Evolutionary conservation across 2,888 invertebrate genomes (phyloP).

Genomic region (Lasioglossum villosulum): DNA sequence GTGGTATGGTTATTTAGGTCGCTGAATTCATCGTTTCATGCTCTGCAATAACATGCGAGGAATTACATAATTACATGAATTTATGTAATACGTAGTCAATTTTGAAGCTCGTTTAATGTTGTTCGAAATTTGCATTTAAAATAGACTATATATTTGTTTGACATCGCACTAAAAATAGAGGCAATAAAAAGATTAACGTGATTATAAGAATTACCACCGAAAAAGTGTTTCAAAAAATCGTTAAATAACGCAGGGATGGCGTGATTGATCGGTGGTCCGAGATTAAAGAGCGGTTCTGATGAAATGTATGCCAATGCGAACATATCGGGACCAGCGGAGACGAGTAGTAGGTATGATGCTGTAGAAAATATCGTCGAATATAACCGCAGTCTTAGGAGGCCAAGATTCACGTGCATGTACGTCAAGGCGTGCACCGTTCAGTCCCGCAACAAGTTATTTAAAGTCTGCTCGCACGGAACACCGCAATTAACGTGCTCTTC

Average conservation of each 20-base stretch:
- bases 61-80: no score
- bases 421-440: slow-evolving; percentile 34
- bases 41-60: no score
- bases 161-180: no score
- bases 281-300: not conserved
- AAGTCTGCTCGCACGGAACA: slow-evolving; percentile 56
- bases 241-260: no score
- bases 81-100: no score
- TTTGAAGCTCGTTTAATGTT: no score
- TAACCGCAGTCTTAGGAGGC: not conserved
- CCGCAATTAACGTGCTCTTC: slow-evolving; percentile 51
- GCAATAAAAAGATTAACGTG: no score
- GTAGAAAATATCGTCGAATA: not conserved
- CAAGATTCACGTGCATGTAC: not conserved
- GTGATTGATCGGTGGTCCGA: not conserved
- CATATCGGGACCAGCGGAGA: not conserved
- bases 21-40: no score
- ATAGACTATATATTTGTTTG: no score
- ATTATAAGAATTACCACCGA: not conserved
- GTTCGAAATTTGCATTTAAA: no score
- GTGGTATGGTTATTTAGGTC: no score
- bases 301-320: not conserved
- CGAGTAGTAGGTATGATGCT: not conserved
- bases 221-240: not conserved
- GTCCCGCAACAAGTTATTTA: slow-evolving; percentile 64